Evolutionary conservation across 2,888 invertebrate species (phyloP).

Genomic region (Aspidiotus destructor): DNA sequence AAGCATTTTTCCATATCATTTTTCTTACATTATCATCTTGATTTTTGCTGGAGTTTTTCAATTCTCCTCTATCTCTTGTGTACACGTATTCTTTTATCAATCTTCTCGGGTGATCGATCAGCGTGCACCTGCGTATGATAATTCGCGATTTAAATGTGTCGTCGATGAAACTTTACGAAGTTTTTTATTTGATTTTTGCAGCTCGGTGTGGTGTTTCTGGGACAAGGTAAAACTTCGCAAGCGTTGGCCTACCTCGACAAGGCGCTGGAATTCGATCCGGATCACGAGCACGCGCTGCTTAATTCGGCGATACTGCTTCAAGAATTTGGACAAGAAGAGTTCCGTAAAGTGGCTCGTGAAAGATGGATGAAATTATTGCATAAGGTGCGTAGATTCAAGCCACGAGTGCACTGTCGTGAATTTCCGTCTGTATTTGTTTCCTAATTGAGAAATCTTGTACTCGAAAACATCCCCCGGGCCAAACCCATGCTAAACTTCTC

Average conservation of each 20-base stretch:
- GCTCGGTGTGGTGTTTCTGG: conserved; percentile 88
- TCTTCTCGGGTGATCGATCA: background rate
- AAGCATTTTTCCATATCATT: conserved; percentile 44
- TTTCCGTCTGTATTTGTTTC: too few species aligned
- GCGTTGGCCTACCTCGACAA: conserved; percentile 86
- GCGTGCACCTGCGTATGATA: background rate
- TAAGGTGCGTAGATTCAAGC: conserved; percentile 42
- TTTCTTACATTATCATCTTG: background rate
- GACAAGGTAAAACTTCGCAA: conserved; percentile 82
- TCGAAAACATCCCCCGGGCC: too few species aligned
- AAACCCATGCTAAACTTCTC: too few species aligned
- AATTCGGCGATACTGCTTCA: conserved; percentile 92
- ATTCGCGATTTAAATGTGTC: background rate
- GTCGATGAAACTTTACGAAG: background rate
- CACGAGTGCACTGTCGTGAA: too few species aligned
- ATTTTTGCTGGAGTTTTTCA: background rate
- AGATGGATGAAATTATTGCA: conserved; percentile 70
- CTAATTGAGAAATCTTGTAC: too few species aligned
- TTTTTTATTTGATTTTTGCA: conserved; percentile 42
- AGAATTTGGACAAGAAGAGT: conserved; percentile 71
- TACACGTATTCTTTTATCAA: background rate
- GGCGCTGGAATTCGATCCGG: conserved; percentile 83
- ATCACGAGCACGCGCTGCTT: conserved; percentile 86
- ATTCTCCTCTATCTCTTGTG: background rate
- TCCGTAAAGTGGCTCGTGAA: conserved; percentile 68